Conservation (phyloP, 2,888 invertebrate species). For the Polydrusus cervinus region DNA sequence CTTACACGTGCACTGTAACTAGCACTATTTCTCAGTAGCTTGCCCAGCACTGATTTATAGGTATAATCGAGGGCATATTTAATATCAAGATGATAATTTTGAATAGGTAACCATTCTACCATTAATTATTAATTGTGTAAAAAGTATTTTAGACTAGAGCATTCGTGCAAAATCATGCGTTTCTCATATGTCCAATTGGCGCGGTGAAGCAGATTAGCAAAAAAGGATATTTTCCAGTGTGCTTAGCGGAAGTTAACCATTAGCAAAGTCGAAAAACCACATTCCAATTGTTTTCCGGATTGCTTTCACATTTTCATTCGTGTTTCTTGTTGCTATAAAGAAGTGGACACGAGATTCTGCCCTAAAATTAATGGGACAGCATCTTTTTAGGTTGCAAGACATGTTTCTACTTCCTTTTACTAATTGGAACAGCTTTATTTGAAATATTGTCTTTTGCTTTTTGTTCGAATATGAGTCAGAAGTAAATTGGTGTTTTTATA, state of each 20-base stretch:
- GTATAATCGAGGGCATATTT: too few relatives aligned
- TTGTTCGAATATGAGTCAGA: slow-evolving; percentile 47
- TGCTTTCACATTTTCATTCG: slow-evolving; percentile 52
- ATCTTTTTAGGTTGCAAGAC: slow-evolving; percentile 48
- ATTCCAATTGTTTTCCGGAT: slow-evolving; percentile 53
- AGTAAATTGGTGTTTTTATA: slow-evolving; percentile 49
- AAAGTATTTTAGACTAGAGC: slow-evolving; percentile 4
- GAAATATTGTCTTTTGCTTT: slow-evolving; percentile 48
- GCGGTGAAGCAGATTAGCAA: slow-evolving; percentile 36
- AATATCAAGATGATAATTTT: too few relatives aligned
- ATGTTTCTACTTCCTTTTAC: slow-evolving; percentile 50
- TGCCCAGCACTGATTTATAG: too few relatives aligned
- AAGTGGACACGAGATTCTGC: slow-evolving; percentile 50
- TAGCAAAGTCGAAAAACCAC: slow-evolving; percentile 52
- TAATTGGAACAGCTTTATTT: slow-evolving; percentile 50
- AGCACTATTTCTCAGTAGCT: too few relatives aligned
- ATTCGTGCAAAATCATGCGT: slow-evolving; percentile 23
- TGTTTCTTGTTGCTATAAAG: slow-evolving; percentile 42
- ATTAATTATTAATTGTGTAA: slow-evolving; percentile 9
- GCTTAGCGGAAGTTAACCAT: slow-evolving; percentile 52
- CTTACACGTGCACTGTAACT: too few relatives aligned
- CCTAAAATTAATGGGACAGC: slow-evolving; percentile 50
- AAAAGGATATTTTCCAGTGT: slow-evolving; percentile 50
- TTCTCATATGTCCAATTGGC: slow-evolving; percentile 27
- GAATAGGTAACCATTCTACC: neutral